These are phyloP conservation scores for Eupithecia insigniata DNA, from an alignment of 2,888 invertebrate genomes.

Conservation along the genomic window DNA sequence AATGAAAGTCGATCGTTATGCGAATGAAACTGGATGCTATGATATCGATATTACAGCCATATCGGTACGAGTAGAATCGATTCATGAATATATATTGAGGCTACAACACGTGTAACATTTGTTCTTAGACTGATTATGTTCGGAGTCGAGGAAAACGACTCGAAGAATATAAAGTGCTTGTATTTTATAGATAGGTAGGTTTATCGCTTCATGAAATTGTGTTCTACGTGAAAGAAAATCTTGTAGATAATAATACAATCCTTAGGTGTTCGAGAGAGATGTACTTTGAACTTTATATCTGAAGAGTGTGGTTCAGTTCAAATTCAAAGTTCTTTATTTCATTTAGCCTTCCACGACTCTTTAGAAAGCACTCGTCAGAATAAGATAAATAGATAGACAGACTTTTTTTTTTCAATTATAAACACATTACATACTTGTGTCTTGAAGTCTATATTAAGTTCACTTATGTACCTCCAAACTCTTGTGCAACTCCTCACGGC, in stretches of 20 bases:
- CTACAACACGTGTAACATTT: conserved; percentile 33
- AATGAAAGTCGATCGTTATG: conserved; percentile 22
- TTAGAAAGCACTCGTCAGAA: neutral
- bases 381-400: too few relatives aligned
- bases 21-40: conserved; percentile 53
- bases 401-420: too few relatives aligned
- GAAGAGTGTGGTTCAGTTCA: neutral
- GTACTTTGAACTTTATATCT: neutral
- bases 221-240: neutral
- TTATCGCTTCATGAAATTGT: conserved; percentile 6
- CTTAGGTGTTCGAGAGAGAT: neutral
- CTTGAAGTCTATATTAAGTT: neutral
- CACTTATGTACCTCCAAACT: neutral
- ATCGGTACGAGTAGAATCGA: conserved; percentile 57
- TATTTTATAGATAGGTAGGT: neutral
- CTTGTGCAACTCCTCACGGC: neutral
- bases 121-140: conserved; percentile 38
- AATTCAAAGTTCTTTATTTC: neutral
- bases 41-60: conserved; percentile 63
- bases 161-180: conserved; percentile 24
- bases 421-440: neutral
- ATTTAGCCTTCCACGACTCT: neutral
- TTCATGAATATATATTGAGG: conserved; percentile 68
- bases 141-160: conserved; percentile 38
- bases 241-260: neutral